Percentiles rank a stretch among this genome's conserved stretches.
Evolutionary conservation across 2,888 invertebrate species (phyloP).

Genomic region (Subacronicta megacephala): DNA sequence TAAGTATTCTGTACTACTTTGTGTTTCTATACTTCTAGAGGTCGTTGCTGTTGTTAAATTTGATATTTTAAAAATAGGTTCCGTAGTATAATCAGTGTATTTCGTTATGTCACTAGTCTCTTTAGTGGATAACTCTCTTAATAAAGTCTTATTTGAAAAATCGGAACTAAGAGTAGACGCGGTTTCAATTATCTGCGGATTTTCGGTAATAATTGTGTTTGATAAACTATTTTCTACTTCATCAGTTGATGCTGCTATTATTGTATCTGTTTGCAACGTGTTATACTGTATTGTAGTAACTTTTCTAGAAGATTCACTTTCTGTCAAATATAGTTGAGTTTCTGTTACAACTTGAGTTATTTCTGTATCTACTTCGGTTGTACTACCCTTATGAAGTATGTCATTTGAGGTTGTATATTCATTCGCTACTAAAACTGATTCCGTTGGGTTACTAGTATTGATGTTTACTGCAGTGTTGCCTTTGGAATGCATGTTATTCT

Average conservation of each 20-base stretch:
- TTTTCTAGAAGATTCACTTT: slow-evolving; percentile 10
- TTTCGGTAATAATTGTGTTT: not conserved
- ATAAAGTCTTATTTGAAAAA: not conserved
- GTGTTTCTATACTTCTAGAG: slow-evolving; percentile 2
- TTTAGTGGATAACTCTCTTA: not conserved
- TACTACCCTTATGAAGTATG: slow-evolving; percentile 1
- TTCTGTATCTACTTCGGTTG: not conserved
- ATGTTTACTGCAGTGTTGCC: not conserved
- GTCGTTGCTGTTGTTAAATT: slow-evolving; percentile 5
- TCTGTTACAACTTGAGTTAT: slow-evolving; percentile 11
- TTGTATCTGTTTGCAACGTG: not conserved
- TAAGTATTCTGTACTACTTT: slow-evolving; percentile 6
- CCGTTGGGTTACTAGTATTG: slow-evolving; percentile 3
- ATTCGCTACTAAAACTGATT: not conserved
- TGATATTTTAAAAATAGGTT: not conserved
- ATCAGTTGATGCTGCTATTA: slow-evolving; percentile 1
- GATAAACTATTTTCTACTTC: slow-evolving; percentile 3
- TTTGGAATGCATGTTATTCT: not conserved
- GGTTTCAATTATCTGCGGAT: not conserved
- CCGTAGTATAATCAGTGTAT: slow-evolving; percentile 1
- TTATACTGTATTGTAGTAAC: slow-evolving; percentile 4
- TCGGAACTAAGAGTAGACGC: not conserved
- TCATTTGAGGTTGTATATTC: slow-evolving; percentile 3
- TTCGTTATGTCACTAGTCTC: not conserved
- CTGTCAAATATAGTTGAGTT: slow-evolving; percentile 14